Percentiles rank a stretch among this genome's conserved stretches.
phyloP scores from a whole-genome alignment of 1,140 invertebrate species.

The Cydia strobilella region DNA sequence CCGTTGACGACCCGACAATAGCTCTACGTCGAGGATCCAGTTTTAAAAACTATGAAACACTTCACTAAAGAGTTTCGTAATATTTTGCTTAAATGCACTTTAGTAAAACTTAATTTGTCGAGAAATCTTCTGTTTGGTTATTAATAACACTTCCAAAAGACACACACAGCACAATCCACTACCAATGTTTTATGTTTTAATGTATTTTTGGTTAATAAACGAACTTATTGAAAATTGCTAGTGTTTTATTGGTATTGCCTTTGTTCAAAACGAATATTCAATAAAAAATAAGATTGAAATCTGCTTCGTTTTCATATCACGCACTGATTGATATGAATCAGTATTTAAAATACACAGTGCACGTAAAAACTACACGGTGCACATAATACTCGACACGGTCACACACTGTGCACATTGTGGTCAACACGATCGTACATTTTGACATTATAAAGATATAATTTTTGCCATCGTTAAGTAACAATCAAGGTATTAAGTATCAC shows the following conservation, averaged over 20 bases:
- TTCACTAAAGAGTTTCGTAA: neutral
- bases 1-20: conserved; percentile 44
- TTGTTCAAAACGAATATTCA: conserved; percentile 40
- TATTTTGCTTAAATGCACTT: no score
- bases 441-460: no score
- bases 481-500: no score
- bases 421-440: no score
- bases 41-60: conserved; percentile 36
- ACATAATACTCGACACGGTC: neutral
- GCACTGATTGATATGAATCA: conserved; percentile 43
- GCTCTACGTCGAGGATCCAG: conserved; percentile 56
- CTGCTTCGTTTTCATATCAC: conserved; percentile 54
- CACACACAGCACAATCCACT: no score
- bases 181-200: no score
- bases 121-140: no score
- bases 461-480: no score
- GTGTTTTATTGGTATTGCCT: neutral
- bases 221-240: no score
- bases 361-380: conserved; percentile 39
- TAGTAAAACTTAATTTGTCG: neutral
- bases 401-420: no score
- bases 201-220: no score
- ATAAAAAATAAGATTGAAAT: conserved; percentile 54
- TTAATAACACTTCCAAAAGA: no score
- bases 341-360: conserved; percentile 28